Evolutionary conservation across 30 jellyfish, hydroid and myxozoan genomes (phyloP).

Genomic region (Mastigias papua): DNA sequence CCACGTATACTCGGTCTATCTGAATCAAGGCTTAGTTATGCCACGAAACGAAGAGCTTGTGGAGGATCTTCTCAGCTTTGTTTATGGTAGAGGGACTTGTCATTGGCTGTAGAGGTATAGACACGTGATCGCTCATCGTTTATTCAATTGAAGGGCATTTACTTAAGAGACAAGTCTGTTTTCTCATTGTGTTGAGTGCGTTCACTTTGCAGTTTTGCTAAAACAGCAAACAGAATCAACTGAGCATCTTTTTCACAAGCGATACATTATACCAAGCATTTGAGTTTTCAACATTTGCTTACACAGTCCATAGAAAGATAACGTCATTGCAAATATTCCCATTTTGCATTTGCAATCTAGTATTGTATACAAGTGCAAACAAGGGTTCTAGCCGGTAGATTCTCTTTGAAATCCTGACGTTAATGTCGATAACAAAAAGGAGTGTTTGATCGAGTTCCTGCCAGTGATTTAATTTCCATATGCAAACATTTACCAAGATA

Average conservation of each 20-base stretch:
- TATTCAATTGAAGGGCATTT: neutral
- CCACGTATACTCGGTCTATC: no score
- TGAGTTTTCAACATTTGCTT: neutral
- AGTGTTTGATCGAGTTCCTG: slow-evolving; percentile 1
- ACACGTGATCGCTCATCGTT: no score
- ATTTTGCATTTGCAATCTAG: neutral
- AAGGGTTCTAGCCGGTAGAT: neutral
- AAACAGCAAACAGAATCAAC: neutral
- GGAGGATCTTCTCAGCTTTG: no score
- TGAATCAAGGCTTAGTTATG: no score
- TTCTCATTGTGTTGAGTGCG: neutral
- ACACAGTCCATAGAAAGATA: neutral
- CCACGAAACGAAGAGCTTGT: no score
- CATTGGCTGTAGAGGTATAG: no score
- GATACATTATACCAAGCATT: neutral
- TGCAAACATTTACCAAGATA: neutral
- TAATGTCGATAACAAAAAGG: neutral
- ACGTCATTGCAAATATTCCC: neutral
- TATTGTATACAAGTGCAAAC: neutral
- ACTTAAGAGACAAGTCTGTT: neutral
- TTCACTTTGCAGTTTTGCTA: neutral
- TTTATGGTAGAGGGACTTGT: no score
- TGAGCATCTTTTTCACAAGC: neutral
- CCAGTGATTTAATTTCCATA: neutral
- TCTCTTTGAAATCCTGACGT: neutral